phyloP scores from a whole-genome alignment of 2,888 invertebrate species.

The Polydrusus pterygomalis region DNA sequence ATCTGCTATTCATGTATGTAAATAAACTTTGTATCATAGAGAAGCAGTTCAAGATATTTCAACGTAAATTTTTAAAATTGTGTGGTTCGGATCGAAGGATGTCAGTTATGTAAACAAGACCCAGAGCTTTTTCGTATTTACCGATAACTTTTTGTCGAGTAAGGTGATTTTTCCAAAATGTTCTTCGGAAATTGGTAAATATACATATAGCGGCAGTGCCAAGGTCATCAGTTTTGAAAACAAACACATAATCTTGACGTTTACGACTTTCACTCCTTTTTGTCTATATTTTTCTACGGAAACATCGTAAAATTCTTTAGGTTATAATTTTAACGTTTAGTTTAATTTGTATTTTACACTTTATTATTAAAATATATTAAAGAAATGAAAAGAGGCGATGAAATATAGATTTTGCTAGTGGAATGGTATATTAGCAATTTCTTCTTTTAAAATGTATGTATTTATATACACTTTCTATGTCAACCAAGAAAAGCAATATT shows the following conservation, averaged over 20 bases:
- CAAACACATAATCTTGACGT: slow-evolving; percentile 6
- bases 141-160: slow-evolving; percentile 35
- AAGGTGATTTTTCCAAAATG: slow-evolving; percentile 10
- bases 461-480: too few relatives aligned
- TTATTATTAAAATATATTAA: too few relatives aligned
- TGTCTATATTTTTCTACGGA: too few relatives aligned
- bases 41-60: slow-evolving; percentile 37
- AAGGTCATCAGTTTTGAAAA: slow-evolving; percentile 4
- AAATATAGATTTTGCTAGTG: too few relatives aligned
- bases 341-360: too few relatives aligned
- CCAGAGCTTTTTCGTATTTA: slow-evolving; percentile 40
- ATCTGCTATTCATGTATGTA: slow-evolving; percentile 48
- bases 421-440: too few relatives aligned
- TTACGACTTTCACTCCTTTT: background rate
- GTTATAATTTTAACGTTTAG: too few relatives aligned
- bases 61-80: slow-evolving; percentile 41
- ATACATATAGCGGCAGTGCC: background rate
- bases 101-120: slow-evolving; percentile 42
- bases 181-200: slow-evolving; percentile 14
- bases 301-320: too few relatives aligned
- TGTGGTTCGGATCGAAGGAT: slow-evolving; percentile 36
- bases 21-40: slow-evolving; percentile 45
- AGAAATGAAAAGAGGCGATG: too few relatives aligned
- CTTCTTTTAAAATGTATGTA: too few relatives aligned
- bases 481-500: too few relatives aligned